Percentiles rank a stretch among this genome's conserved stretches.
Conservation (phyloP, 2,888 invertebrate species). For the Plemyria rubiginata region DNA sequence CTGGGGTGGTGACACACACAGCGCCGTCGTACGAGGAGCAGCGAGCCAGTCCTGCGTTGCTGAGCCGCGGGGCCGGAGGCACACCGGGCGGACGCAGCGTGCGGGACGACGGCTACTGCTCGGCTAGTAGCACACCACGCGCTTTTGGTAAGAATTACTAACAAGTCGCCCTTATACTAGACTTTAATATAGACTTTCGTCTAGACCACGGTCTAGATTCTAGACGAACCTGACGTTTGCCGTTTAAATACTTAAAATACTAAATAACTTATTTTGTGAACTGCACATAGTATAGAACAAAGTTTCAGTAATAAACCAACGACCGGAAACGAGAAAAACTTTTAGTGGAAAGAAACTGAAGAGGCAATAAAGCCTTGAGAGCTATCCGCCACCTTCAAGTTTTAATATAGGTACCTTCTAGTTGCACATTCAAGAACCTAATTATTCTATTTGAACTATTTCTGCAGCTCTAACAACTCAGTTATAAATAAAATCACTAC, state of each 20-base stretch:
- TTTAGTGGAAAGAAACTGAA: constrained; percentile 39
- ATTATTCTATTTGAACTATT: background rate
- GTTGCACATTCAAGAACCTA: constrained; percentile 1
- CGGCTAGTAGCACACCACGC: constrained; percentile 87
- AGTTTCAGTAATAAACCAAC: constrained; percentile 18
- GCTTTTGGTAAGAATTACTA: constrained; percentile 80
- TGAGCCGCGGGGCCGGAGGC: constrained; percentile 65
- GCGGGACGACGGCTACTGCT: constrained; percentile 88
- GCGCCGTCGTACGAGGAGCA: constrained; percentile 80
- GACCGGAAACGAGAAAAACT: constrained; percentile 33
- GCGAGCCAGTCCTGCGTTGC: constrained; percentile 73
- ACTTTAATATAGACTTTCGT: no score
- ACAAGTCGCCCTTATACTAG: no score
- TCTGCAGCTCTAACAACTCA: background rate
- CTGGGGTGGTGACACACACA: constrained; percentile 72
- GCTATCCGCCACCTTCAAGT: constrained; percentile 23
- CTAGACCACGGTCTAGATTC: no score
- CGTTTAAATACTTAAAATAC: no score
- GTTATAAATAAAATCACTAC: no score
- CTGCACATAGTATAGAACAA: background rate
- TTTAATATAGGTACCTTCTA: constrained; percentile 37
- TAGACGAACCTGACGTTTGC: no score
- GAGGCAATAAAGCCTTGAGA: constrained; percentile 51
- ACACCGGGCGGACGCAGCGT: constrained; percentile 77
- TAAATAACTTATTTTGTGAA: no score